These are phyloP conservation scores for Pedicia rivosa DNA, from an alignment of 2,888 invertebrate genomes.

Conservation along the genomic window DNA sequence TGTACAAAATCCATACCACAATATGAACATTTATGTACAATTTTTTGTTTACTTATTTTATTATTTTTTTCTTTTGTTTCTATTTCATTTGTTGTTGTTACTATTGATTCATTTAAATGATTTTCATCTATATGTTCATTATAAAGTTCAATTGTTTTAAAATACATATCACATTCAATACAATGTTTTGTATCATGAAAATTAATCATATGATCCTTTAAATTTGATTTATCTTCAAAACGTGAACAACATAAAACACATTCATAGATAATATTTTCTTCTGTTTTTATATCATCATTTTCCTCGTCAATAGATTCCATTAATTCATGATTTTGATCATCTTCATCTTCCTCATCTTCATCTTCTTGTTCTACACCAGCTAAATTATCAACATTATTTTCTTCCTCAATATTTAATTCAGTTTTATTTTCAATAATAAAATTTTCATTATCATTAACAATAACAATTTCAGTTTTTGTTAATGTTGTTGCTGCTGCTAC, in stretches of 20 bases:
- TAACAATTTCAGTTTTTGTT: neutral
- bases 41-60: neutral
- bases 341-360: constrained; percentile 3
- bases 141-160: neutral
- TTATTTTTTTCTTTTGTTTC: constrained; percentile 10
- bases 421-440: constrained; percentile 1
- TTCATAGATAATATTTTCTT: constrained; percentile 5
- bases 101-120: neutral
- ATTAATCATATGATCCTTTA: neutral
- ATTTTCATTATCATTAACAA: neutral
- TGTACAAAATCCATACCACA: constrained; percentile 28
- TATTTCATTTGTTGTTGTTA: constrained; percentile 10
- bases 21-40: constrained; percentile 9
- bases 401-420: constrained; percentile 8
- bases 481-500: neutral
- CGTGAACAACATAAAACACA: neutral
- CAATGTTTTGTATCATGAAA: neutral
- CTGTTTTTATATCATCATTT: too few relatives aligned
- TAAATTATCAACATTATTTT: constrained; percentile 4
- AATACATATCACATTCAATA: neutral
- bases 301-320: too few relatives aligned
- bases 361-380: constrained; percentile 2
- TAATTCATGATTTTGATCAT: too few relatives aligned
- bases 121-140: neutral
- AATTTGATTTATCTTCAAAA: neutral